Evolutionary conservation across 2,113 vertebrate species (phyloP).

Genomic region (Strix uralensis): DNA sequence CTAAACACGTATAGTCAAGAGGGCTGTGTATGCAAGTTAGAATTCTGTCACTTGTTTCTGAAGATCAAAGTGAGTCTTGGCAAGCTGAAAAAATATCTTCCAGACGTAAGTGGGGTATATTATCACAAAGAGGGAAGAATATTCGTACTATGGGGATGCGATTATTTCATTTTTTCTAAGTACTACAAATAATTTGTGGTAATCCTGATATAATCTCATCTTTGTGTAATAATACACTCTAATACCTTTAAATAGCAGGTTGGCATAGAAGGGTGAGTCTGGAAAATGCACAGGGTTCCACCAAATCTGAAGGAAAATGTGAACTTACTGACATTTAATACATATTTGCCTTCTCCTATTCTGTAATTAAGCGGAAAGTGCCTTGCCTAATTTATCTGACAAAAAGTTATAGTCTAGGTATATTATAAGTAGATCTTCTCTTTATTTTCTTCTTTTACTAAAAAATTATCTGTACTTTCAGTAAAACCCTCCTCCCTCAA

Average conservation of each 20-base stretch:
- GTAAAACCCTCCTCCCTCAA: not conserved
- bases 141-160: not conserved
- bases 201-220: slow-evolving; percentile 11
- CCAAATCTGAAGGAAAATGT: not conserved
- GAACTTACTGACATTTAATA: not conserved
- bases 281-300: not conserved
- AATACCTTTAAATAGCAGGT: not conserved
- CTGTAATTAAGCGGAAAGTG: not conserved
- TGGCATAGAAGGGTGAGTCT: not conserved
- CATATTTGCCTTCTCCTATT: not conserved
- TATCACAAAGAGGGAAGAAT: not conserved
- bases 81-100: not conserved
- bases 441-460: not conserved
- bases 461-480: not conserved
- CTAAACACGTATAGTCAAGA: not conserved
- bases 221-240: not conserved
- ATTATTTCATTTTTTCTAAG: not conserved
- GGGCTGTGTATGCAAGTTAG: not conserved
- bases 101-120: not conserved
- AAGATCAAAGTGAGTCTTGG: not conserved
- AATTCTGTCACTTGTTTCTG: not conserved
- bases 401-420: not conserved
- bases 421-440: not conserved
- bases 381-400: not conserved
- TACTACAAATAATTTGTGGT: not conserved